A percentile compares a stretch with the other conserved stretches of the same genome.
Evolutionary conservation across 2,888 invertebrate species (phyloP).

Genomic region (Celastrina argiolus): DNA sequence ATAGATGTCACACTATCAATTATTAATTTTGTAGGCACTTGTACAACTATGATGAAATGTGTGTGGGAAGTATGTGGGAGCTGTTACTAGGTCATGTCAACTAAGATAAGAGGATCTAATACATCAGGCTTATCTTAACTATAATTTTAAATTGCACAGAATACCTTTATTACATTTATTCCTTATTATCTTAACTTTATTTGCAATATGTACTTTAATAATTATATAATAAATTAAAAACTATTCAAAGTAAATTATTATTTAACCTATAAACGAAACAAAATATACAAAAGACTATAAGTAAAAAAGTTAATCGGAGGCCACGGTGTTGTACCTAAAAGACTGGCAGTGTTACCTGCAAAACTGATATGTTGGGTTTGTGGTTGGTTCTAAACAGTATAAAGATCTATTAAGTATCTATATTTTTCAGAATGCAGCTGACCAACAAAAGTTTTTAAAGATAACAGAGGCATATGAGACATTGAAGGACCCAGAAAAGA

Average conservation of each 20-base stretch:
- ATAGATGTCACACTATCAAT: not conserved
- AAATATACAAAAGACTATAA: too few relatives aligned
- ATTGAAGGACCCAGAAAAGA: conserved; percentile 87
- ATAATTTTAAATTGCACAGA: not conserved
- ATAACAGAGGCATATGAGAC: conserved; percentile 92
- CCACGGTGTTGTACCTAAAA: too few relatives aligned
- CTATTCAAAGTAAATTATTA: too few relatives aligned
- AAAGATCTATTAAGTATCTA: too few relatives aligned
- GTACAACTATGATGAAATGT: conserved; percentile 21
- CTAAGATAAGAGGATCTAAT: conserved; percentile 11
- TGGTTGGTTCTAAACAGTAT: too few relatives aligned
- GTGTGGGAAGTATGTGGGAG: conserved; percentile 32
- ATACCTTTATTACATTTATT: conserved; percentile 26
- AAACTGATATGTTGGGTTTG: too few relatives aligned
- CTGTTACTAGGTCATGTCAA: conserved; percentile 11
- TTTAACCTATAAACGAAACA: too few relatives aligned
- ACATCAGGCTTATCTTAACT: not conserved
- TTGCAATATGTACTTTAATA: too few relatives aligned
- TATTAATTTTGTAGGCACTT: conserved; percentile 18
- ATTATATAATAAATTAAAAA: too few relatives aligned
- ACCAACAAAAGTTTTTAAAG: conserved; percentile 86
- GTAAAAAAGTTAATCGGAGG: too few relatives aligned
- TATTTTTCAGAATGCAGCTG: conserved; percentile 81
- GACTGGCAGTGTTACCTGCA: too few relatives aligned
- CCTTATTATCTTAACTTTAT: not conserved